A percentile compares a stretch with the other conserved stretches of the same genome.
phyloP scores from a whole-genome alignment of 1,140 invertebrate genomes.

The Chlorops oryzae region DNA sequence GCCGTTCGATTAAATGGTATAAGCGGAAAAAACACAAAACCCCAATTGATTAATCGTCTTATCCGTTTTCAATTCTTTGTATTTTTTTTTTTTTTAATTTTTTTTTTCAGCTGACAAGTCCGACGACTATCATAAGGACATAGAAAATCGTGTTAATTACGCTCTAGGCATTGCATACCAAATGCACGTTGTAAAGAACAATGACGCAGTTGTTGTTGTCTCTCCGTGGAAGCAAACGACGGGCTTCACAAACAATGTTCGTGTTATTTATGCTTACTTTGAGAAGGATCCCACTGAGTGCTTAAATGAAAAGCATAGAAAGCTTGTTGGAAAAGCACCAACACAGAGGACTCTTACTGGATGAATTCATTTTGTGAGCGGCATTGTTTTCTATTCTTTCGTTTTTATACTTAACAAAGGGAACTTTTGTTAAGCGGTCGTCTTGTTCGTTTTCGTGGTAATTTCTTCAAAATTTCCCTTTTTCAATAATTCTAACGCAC shows the following conservation, averaged over 20 bases:
- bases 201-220: constrained; percentile 84
- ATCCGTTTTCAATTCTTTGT: constrained; percentile 51
- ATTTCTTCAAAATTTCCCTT: too few relatives aligned
- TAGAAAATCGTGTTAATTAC: constrained; percentile 83
- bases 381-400: too few relatives aligned
- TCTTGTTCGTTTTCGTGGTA: too few relatives aligned
- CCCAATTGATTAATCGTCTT: too few relatives aligned
- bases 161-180: constrained; percentile 80
- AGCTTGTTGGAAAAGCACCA: not conserved
- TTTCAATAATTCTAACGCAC: too few relatives aligned
- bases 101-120: constrained; percentile 51
- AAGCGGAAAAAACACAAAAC: constrained; percentile 61
- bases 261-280: constrained; percentile 74
- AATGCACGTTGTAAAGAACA: constrained; percentile 72
- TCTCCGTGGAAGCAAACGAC: constrained; percentile 94
- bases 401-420: too few relatives aligned
- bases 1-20: too few relatives aligned
- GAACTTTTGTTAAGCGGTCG: too few relatives aligned
- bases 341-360: not conserved
- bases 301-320: constrained; percentile 20
- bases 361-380: too few relatives aligned
- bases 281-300: constrained; percentile 34
- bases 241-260: constrained; percentile 94
- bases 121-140: constrained; percentile 84
- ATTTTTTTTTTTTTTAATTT: constrained; percentile 3